Percentiles rank a stretch among this genome's conserved stretches.
phyloP scores from a whole-genome alignment of 1,140 invertebrate species.

The Drosophila mauritiana region DNA sequence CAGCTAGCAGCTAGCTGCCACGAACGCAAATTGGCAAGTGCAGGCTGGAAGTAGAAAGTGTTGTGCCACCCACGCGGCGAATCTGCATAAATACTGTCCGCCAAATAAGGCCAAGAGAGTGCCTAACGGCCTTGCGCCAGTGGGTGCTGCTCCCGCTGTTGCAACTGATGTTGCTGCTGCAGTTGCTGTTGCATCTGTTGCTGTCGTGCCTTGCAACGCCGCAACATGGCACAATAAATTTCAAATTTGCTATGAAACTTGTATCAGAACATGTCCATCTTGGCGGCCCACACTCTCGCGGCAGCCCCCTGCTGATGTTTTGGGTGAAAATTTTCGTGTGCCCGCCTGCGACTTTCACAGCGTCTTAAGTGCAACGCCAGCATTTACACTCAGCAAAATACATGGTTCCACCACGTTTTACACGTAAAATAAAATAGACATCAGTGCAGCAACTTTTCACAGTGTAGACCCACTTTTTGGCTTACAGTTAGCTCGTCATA shows the following conservation, averaged over 20 bases:
- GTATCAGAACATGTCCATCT: conserved; percentile 83
- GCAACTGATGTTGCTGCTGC: conserved; percentile 33
- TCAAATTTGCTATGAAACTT: conserved; percentile 81
- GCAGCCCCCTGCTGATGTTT: conserved; percentile 11
- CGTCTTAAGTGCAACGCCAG: conserved; percentile 21
- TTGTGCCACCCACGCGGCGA: conserved; percentile 63
- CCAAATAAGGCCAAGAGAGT: conserved; percentile 67
- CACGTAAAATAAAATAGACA: too few species aligned
- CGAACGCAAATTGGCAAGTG: conserved; percentile 56
- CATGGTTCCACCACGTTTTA: too few species aligned
- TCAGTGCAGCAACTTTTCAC: neutral
- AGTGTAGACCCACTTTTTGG: conserved; percentile 13
- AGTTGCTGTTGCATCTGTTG: conserved; percentile 52
- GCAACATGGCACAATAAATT: conserved; percentile 72
- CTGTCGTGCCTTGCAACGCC: conserved; percentile 36
- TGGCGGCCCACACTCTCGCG: conserved; percentile 61
- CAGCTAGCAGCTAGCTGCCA: conserved; percentile 33
- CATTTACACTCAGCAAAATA: conserved; percentile 6
- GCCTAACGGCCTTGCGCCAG: conserved; percentile 46
- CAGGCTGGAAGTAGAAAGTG: conserved; percentile 67
- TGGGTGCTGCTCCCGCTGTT: conserved; percentile 60
- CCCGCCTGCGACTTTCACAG: conserved; percentile 55
- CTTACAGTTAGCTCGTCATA: conserved; percentile 18
- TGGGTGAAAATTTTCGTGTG: conserved; percentile 66
- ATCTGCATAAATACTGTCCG: conserved; percentile 66